Evolutionary conservation across 2,113 vertebrate species (phyloP).

Genomic region (Elachura formosa): DNA sequence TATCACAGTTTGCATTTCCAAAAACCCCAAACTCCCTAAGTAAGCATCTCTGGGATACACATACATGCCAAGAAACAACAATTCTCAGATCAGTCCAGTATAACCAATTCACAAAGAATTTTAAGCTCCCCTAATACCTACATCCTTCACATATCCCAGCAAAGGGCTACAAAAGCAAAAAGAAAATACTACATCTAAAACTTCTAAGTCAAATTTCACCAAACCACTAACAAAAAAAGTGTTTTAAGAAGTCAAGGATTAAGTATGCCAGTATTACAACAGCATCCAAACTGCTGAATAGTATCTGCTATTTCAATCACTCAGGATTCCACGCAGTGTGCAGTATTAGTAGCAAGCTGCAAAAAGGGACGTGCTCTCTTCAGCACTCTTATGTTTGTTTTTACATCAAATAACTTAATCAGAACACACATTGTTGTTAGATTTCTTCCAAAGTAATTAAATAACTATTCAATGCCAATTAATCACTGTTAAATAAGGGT

Average conservation of each 20-base stretch:
- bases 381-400: constrained; percentile 26
- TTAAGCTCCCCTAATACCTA: neutral
- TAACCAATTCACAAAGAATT: neutral
- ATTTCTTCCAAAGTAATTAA: constrained; percentile 77
- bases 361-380: neutral
- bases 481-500: constrained; percentile 79
- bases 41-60: neutral
- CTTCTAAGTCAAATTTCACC: neutral
- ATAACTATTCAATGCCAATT: constrained; percentile 78
- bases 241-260: neutral
- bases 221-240: neutral
- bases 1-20: neutral
- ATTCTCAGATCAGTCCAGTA: neutral
- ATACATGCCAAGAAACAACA: neutral
- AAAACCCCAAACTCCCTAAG: neutral
- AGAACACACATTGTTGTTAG: constrained; percentile 69
- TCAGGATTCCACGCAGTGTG: neutral
- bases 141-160: neutral
- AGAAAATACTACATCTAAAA: neutral
- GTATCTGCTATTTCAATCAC: neutral
- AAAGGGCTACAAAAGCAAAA: neutral
- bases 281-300: neutral
- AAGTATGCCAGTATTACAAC: neutral
- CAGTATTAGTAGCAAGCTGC: neutral
- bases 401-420: constrained; percentile 73